phyloP scores from a whole-genome alignment of 1,140 invertebrate genomes.

The Drosophila auraria region DNA sequence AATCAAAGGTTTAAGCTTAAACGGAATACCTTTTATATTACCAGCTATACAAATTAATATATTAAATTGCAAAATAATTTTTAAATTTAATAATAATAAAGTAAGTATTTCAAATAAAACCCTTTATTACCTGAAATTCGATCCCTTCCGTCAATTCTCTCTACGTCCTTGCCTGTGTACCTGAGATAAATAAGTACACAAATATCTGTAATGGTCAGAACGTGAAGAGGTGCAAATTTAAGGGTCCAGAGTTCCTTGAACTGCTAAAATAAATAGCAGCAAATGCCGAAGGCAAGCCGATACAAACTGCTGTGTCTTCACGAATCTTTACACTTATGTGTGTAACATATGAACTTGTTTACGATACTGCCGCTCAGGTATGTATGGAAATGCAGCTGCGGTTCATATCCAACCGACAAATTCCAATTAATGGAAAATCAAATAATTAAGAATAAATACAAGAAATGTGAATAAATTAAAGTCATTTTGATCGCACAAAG shows the following conservation, averaged over 20 bases:
- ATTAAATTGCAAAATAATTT: too few species aligned
- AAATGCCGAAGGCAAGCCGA: constrained; percentile 16
- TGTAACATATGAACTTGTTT: constrained; percentile 6
- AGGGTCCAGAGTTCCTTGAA: constrained; percentile 40
- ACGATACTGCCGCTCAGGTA: constrained; percentile 15
- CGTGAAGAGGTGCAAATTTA: constrained; percentile 31
- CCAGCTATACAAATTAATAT: neutral
- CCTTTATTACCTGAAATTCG: neutral
- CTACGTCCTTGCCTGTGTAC: neutral
- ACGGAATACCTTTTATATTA: neutral
- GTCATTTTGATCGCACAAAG: neutral
- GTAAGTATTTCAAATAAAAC: neutral
- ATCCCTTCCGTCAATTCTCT: neutral
- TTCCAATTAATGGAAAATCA: neutral
- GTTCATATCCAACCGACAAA: constrained; percentile 21
- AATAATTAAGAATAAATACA: neutral
- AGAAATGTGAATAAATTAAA: neutral
- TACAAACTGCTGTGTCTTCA: constrained; percentile 4
- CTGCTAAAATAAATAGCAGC: constrained; percentile 32
- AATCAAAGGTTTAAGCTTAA: neutral
- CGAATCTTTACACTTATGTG: neutral
- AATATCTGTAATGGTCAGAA: constrained; percentile 44
- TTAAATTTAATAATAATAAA: neutral
- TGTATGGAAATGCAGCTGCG: constrained; percentile 24
- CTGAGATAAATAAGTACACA: constrained; percentile 58